A percentile compares a stretch with the other conserved stretches of the same genome.
Conservation (phyloP, 2,888 invertebrate genomes). For the Globia sparganii region DNA sequence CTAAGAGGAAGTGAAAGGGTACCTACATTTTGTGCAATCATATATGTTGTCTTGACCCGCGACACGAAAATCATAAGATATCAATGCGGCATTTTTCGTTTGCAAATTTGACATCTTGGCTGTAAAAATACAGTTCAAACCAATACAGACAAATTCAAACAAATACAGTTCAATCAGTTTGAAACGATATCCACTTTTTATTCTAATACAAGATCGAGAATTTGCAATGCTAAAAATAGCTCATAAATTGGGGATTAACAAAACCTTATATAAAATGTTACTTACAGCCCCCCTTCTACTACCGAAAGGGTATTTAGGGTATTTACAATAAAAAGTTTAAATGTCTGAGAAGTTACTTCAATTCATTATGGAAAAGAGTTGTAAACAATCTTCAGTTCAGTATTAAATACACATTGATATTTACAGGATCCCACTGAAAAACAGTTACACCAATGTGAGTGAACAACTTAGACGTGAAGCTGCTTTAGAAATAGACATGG, state of each 20-base stretch:
- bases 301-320: not conserved
- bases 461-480: not conserved
- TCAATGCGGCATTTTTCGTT: not conserved
- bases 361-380: not conserved
- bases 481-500: not conserved
- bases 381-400: not conserved
- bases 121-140: slow-evolving; percentile 2
- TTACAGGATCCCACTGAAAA: not conserved
- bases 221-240: slow-evolving; percentile 11
- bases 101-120: not conserved
- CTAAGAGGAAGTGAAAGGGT: too few relatives aligned
- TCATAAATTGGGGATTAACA: not conserved
- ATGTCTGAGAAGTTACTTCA: not conserved
- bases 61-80: not conserved
- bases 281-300: slow-evolving; percentile 6
- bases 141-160: too few relatives aligned
- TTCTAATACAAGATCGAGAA: not conserved
- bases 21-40: not conserved
- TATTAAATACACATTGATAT: not conserved
- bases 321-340: slow-evolving; percentile 11
- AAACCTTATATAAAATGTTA: slow-evolving; percentile 29
- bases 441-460: too few relatives aligned
- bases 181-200: not conserved
- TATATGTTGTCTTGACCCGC: not conserved
- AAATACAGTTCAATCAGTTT: too few relatives aligned